Conservation (phyloP, 1,140 invertebrate genomes). For the Battus philenor region DNA sequence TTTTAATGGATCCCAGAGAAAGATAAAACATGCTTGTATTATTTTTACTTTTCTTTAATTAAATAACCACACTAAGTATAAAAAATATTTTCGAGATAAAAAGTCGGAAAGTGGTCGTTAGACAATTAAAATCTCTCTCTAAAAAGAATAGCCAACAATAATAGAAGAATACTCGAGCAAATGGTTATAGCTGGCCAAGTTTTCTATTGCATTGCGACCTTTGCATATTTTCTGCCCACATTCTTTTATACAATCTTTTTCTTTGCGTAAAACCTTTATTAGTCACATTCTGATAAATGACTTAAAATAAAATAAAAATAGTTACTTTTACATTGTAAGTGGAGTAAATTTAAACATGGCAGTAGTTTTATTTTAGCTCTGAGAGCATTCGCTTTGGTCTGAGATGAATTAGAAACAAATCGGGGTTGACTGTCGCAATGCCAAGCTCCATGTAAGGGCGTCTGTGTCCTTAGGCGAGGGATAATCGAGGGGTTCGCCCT, state of each 20-base stretch:
- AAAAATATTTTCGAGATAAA: too few species aligned
- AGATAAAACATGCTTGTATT: too few species aligned
- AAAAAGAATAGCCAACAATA: too few species aligned
- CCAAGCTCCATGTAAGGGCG: slow-evolving; percentile 34
- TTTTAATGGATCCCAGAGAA: too few species aligned
- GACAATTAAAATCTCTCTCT: too few species aligned
- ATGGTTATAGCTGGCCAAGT: slow-evolving; percentile 11
- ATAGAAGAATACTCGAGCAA: too few species aligned
- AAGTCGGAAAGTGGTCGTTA: too few species aligned
- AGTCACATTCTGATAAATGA: too few species aligned
- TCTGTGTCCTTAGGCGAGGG: slow-evolving; percentile 45
- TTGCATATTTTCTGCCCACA: background rate
- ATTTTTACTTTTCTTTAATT: too few species aligned
- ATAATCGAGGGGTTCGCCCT: slow-evolving; percentile 43
- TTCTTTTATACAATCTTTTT: slow-evolving; percentile 2
- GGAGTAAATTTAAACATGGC: background rate
- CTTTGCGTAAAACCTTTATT: too few species aligned
- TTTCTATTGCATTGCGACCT: slow-evolving; percentile 3
- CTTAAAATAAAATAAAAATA: background rate
- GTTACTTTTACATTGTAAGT: background rate
- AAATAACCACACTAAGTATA: too few species aligned
- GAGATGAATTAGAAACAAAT: slow-evolving; percentile 11
- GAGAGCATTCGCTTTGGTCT: too few species aligned
- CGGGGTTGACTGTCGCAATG: slow-evolving; percentile 10
- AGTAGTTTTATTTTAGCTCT: background rate